Percentiles rank a stretch among this genome's conserved stretches.
phyloP scores from a whole-genome alignment of 2,113 vertebrate species.

The Cardinalis cardinalis region DNA sequence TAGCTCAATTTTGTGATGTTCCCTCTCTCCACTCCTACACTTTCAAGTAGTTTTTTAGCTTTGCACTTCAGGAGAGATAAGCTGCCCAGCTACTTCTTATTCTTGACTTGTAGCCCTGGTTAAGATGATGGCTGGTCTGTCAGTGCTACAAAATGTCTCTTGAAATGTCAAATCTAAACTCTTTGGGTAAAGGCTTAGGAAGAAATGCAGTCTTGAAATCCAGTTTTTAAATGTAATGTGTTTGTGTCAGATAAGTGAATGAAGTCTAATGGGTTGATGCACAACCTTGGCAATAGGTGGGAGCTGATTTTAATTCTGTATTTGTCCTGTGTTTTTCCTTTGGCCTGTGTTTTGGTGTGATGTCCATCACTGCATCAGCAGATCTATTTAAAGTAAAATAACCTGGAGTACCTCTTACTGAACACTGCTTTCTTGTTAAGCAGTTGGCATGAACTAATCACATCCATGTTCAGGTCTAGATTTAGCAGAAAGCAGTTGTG shows the following conservation, averaged over 20 bases:
- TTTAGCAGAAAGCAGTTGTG: background rate
- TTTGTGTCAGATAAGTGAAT: background rate
- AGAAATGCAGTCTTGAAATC: background rate
- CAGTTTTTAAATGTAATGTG: background rate
- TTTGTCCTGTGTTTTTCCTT: background rate
- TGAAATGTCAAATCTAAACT: slow-evolving; percentile 8
- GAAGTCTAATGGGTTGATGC: background rate
- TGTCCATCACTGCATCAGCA: background rate
- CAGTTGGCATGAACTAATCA: background rate
- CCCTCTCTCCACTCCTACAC: background rate
- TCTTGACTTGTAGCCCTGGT: background rate
- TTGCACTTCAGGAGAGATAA: background rate
- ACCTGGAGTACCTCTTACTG: background rate
- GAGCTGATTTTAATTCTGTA: background rate
- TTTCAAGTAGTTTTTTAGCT: background rate
- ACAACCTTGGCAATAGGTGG: background rate
- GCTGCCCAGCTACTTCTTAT: background rate
- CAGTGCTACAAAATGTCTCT: background rate
- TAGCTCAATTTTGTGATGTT: background rate
- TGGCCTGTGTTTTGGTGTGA: background rate
- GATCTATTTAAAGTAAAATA: background rate
- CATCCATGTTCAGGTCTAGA: background rate
- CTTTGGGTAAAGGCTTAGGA: background rate
- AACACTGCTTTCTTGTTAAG: background rate
- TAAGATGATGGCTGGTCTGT: background rate